Evolutionary conservation across 2,113 vertebrate species (phyloP), one percentile per base, ranked within the genome.

Genomic region (Arvicanthis niloticus): DNA sequence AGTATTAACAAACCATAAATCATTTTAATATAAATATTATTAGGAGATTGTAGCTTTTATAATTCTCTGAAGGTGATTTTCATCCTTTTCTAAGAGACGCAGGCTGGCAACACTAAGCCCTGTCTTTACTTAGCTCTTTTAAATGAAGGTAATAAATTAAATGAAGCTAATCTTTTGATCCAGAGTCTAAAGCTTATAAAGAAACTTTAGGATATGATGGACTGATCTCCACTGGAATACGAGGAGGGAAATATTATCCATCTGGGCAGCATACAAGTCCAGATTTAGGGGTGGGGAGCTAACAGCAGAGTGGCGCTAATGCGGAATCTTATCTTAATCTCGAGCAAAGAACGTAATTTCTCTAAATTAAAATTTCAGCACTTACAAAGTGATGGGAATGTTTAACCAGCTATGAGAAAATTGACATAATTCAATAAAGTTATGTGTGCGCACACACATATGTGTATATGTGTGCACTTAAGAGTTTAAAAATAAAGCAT

Each of bases 91-190:
- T 84, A 73, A 45, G 21, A 82, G 13, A 87, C 34, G 40, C 1
- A 26, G 16, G 3, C 80, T 93, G 76, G 37, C 15, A 93, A 92
- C 89, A 91, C 53, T 68, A 76, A 97, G 81, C 24, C 22, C 29
- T 67, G 7, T 22, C 51, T 93, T 85, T 58, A 51, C 29, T 78
- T 65, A 53, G 88, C 29, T 91, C 67, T 51, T 91, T 96, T 96
- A 93, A 89, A 73, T 82, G 56, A 82, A 7, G 82, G 29, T 31
- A 89, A 60, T 93, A 85, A 86, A 92, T 78, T 86, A 95, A 34
- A 89, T 51, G 77, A 78, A 91, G 72, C 7, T 93, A 93, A 81
- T 95, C 76, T 76, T 93, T 97, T 80, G 76, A 93, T 92, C 48
- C 45, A n/a, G 16, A 89, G 17, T 60, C 9, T 73, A 81, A 92